Conservation (phyloP, 2,888 invertebrate species). For the Parnassius mnemosyne region DNA sequence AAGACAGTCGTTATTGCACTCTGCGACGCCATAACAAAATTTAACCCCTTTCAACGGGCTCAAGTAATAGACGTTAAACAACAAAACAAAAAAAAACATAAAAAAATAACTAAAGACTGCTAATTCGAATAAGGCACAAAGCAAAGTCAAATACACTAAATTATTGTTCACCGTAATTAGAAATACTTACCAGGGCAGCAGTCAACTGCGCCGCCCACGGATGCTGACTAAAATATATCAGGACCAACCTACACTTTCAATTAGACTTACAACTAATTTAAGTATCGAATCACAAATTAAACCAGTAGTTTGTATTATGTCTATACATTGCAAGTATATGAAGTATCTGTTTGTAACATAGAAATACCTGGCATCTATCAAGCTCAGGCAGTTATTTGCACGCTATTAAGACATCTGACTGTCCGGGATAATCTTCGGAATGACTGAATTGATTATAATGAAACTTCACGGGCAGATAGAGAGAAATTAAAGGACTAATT, state of each 20-base stretch:
- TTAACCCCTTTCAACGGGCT: background rate
- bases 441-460: too few relatives aligned
- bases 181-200: conserved; percentile 50
- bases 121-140: background rate
- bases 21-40: background rate
- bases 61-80: background rate
- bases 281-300: background rate
- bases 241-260: conserved; percentile 63
- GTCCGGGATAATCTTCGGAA: too few relatives aligned
- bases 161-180: conserved; percentile 63
- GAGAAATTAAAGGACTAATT: too few relatives aligned
- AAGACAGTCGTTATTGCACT: conserved; percentile 10
- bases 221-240: conserved; percentile 50
- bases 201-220: conserved; percentile 49
- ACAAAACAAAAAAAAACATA: background rate
- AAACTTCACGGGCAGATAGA: too few relatives aligned
- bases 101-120: background rate
- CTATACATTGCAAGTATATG: too few relatives aligned
- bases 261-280: conserved; percentile 37
- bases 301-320: background rate
- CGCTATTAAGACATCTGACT: too few relatives aligned
- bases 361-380: too few relatives aligned
- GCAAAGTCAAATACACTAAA: conserved; percentile 38
- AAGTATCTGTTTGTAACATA: too few relatives aligned
- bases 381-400: too few relatives aligned